phyloP scores from a whole-genome alignment of 2,888 invertebrate genomes.

The Linnaemya tessellans region DNA sequence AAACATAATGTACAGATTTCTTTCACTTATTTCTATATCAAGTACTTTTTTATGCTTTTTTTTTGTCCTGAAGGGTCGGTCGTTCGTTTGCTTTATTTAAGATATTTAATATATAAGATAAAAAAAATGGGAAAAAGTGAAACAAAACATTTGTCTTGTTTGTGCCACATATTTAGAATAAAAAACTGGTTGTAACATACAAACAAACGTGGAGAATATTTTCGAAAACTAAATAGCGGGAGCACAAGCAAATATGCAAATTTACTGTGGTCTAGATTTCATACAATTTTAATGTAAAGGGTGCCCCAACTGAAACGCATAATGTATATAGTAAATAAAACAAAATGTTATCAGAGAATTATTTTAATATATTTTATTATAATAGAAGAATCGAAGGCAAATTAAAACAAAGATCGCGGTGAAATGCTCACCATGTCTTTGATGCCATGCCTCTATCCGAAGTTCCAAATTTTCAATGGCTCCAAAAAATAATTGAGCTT shows the following conservation, averaged over 20 bases:
- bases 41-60: conserved; percentile 12
- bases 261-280: neutral
- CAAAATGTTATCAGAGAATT: too few species aligned
- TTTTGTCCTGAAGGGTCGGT: conserved; percentile 57
- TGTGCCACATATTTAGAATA: conserved; percentile 24
- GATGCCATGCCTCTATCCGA: too few species aligned
- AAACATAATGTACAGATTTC: conserved; percentile 64
- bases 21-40: conserved; percentile 10
- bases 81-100: conserved; percentile 37
- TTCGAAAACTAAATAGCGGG: neutral
- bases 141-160: conserved; percentile 65
- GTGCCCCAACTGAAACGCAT: too few species aligned
- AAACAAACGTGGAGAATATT: conserved; percentile 77
- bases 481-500: too few species aligned
- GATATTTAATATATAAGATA: conserved; percentile 14
- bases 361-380: too few species aligned
- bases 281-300: neutral
- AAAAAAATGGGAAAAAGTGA: conserved; percentile 7
- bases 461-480: too few species aligned
- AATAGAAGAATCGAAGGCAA: too few species aligned
- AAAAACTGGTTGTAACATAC: conserved; percentile 77
- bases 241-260: neutral
- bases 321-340: too few species aligned
- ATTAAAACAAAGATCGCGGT: too few species aligned
- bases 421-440: too few species aligned